Conservation (phyloP, 2,797 vertebrate species). For the Hipposideros larvatus region DNA sequence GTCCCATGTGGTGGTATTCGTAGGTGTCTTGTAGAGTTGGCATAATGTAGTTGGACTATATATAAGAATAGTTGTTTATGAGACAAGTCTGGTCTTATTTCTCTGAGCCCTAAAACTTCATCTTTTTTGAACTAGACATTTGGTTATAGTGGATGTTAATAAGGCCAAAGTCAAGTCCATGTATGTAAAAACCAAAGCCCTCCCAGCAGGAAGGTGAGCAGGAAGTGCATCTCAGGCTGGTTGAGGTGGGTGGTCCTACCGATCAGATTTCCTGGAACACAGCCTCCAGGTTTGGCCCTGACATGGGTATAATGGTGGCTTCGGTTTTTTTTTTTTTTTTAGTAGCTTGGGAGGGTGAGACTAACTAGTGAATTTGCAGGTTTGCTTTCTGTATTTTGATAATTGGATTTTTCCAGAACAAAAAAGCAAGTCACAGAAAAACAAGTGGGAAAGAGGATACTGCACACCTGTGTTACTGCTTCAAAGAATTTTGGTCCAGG, state of each 20-base stretch:
- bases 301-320: background rate
- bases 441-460: background rate
- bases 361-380: background rate
- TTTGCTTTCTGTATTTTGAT: background rate
- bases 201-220: background rate
- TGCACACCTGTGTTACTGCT: background rate
- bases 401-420: background rate
- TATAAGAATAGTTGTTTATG: background rate
- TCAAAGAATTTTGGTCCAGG: background rate
- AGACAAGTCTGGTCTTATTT: background rate
- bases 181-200: background rate
- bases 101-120: background rate
- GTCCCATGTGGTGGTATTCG: background rate
- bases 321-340: no score
- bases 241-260: accelerated
- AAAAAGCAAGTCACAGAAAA: background rate
- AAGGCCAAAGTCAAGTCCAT: background rate
- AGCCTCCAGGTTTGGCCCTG: no score
- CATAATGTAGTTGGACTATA: background rate
- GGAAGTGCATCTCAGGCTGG: background rate
- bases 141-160: background rate
- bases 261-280: background rate
- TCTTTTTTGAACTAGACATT: background rate
- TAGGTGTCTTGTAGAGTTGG: background rate
- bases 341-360: background rate